Percentiles rank a stretch among this genome's conserved stretches.
phyloP scores from a whole-genome alignment of 2,113 vertebrate genomes.

The Porphyrio hochstetteri region DNA sequence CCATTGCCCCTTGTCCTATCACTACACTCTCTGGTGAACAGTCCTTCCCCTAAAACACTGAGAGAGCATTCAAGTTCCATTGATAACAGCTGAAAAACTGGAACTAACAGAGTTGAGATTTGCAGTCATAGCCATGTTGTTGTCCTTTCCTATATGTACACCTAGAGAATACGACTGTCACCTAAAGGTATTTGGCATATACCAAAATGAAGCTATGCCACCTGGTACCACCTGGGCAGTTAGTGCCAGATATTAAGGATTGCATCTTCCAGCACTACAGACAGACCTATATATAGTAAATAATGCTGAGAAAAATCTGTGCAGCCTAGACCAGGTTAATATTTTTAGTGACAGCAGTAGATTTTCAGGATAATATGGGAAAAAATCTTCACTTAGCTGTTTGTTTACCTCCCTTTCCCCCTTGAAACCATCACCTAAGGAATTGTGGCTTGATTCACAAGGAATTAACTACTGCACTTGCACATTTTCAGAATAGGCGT shows the following conservation, averaged over 20 bases:
- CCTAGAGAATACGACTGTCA: accelerated
- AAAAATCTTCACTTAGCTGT: background rate
- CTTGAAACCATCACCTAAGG: background rate
- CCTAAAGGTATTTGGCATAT: background rate
- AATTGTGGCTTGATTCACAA: background rate
- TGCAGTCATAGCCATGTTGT: background rate
- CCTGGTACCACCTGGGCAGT: background rate
- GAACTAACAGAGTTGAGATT: accelerated
- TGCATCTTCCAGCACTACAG: background rate
- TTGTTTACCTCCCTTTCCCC: background rate
- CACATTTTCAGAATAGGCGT: background rate
- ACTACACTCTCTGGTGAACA: too few species aligned
- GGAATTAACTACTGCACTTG: background rate
- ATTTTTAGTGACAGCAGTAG: background rate
- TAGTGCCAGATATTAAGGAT: background rate
- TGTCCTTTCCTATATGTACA: background rate
- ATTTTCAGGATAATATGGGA: background rate
- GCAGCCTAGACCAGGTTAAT: background rate
- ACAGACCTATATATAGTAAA: background rate
- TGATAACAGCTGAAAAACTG: background rate
- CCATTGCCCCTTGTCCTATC: too few species aligned
- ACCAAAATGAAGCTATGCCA: background rate
- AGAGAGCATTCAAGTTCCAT: background rate
- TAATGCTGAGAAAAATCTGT: background rate
- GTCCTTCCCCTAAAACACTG: background rate